Percentiles rank a stretch among this genome's conserved stretches.
phyloP scores from a whole-genome alignment of 2,797 vertebrate genomes.

The Benthosema pterotum region DNA sequence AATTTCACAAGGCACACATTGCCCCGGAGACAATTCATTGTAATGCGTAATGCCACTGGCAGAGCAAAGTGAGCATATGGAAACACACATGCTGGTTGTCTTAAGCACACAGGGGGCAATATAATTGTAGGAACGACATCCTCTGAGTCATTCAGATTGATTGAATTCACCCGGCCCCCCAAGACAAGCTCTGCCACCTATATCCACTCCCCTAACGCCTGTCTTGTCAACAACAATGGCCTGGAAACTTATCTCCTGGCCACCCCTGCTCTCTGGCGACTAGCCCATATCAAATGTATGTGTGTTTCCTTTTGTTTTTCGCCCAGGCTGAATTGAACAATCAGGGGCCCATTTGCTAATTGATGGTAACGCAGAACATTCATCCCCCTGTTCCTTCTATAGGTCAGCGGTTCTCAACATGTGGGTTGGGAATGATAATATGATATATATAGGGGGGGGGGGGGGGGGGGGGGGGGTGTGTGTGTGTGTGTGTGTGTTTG shows the following conservation, averaged over 20 bases:
- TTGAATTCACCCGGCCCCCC: constrained; percentile 51
- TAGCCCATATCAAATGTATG: constrained; percentile 66
- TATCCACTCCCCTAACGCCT: constrained; percentile 39
- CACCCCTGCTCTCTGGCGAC: constrained; percentile 50
- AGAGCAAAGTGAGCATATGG: not conserved
- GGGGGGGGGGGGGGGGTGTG: too few species aligned
- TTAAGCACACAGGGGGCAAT: constrained; percentile 31
- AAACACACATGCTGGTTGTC: constrained; percentile 6
- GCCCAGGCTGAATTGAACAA: constrained; percentile 84
- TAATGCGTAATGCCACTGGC: not conserved
- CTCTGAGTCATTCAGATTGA: constrained; percentile 50
- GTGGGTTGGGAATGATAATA: too few species aligned
- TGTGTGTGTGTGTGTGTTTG: too few species aligned
- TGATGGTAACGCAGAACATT: constrained; percentile 90
- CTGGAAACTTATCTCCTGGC: constrained; percentile 65
- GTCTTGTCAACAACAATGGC: constrained; percentile 61
- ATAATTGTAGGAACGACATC: constrained; percentile 39
- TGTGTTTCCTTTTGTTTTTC: constrained; percentile 51
- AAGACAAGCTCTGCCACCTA: too few species aligned
- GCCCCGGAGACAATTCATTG: too few species aligned
- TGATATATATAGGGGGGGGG: too few species aligned
- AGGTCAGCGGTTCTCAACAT: constrained; percentile 39
- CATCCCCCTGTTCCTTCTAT: constrained; percentile 87
- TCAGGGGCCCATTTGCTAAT: constrained; percentile 89
- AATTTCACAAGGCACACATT: too few species aligned